A percentile compares a stretch with the other conserved stretches of the same genome.
Evolutionary conservation across 1,140 invertebrate species (phyloP).

Genomic region (Drosophila leontia): DNA sequence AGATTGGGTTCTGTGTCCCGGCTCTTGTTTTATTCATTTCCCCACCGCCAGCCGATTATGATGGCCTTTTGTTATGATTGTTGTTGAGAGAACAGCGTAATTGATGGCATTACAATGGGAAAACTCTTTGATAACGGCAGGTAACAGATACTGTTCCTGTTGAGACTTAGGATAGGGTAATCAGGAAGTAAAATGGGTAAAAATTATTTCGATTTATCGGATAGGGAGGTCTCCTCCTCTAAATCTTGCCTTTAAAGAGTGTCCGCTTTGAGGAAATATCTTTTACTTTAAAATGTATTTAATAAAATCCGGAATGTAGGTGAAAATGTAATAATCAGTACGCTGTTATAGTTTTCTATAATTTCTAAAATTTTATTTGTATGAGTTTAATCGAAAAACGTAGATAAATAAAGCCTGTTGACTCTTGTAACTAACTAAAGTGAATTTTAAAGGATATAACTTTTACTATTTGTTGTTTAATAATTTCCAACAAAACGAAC

Average conservation of each 20-base stretch:
- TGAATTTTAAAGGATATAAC: neutral
- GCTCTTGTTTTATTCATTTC: conserved; percentile 41
- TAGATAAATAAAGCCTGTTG: no score
- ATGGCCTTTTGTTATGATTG: conserved; percentile 48
- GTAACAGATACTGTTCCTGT: conserved; percentile 9
- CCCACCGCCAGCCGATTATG: conserved; percentile 39
- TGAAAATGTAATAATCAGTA: no score
- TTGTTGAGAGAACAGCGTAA: conserved; percentile 35
- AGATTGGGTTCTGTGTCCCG: conserved; percentile 44
- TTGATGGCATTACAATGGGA: conserved; percentile 31
- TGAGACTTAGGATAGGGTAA: neutral
- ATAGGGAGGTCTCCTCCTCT: no score
- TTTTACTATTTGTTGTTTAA: neutral
- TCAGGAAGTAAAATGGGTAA: neutral
- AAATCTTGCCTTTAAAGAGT: neutral
- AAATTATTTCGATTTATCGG: neutral
- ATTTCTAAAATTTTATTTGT: no score
- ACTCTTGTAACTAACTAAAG: neutral
- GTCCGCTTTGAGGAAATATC: neutral
- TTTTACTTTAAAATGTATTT: neutral
- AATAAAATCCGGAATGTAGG: neutral
- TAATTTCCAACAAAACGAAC: neutral
- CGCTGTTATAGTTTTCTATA: no score
- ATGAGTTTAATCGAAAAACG: no score
- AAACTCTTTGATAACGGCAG: conserved; percentile 24